Evolutionary conservation across 2,888 invertebrate genomes (phyloP), one percentile per base, ranked within the genome.

Genomic region (Mamestra brassicae): DNA sequence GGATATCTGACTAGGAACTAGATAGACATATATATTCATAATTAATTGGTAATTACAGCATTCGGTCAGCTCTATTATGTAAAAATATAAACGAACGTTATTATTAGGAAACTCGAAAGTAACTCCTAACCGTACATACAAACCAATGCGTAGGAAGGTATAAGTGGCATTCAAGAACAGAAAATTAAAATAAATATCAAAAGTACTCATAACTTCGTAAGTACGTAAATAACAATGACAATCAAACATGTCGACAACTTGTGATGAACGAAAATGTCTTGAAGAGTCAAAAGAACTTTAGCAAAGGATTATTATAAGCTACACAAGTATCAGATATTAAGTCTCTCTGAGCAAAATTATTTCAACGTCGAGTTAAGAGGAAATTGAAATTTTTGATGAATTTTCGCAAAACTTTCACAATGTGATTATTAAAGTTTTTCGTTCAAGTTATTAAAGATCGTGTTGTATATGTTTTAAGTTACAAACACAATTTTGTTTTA

Each of bases 371-470:
- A 72, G 55, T 57, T 17, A 72, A 70, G 8, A 64, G 67, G 74
- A 80, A 70, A 81, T 81, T 83, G 66, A 45, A 71, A 42, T 83
- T 83, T 74, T 74, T 81, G 55, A 83, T 67, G 70, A 83, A 81
- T 79, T 50, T 64, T 70, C 26, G 38, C 4, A 4, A 58, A 80
- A 83, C 69, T 74, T 79, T 60, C 15, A 69, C 68, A 55, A 66
- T 60, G 34, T 57, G 42, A 60, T 70, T 58, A 57, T 78, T 61
- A 1, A 65, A 64, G 36, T 77, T 71, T 71, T 26, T 66, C 17
- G 15, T 17, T 66, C 0, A 15, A 70, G 11, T 42, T 77, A 57
- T 58, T 76, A 5, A 17, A 52, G 10, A 58, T 34, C 7, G 47
- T 42, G 38, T 63, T 57, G 0, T 42, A 7, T 42, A 42, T 42